Evolutionary conservation across 2,797 vertebrate species (phyloP).

Genomic region (Poeciliopsis infans): DNA sequence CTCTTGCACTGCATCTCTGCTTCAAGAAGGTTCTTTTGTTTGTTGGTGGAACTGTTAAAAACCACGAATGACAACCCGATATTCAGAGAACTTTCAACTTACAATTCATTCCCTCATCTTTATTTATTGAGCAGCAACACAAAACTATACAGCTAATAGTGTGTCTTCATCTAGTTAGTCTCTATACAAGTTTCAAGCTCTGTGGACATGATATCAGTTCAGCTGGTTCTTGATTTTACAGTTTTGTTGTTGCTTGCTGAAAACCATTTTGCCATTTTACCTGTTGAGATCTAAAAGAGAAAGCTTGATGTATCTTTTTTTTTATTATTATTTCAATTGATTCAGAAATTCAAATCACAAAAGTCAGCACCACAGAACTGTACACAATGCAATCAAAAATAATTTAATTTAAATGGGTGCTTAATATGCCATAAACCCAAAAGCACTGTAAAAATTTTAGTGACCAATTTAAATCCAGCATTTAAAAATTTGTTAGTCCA

Average conservation of each 20-base stretch:
- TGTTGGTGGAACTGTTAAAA: neutral
- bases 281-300: neutral
- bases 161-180: neutral
- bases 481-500: neutral
- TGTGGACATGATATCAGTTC: neutral
- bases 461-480: neutral
- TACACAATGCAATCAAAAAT: neutral
- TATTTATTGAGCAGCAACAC: neutral
- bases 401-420: neutral
- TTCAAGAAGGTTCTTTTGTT: neutral
- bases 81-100: neutral
- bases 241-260: neutral
- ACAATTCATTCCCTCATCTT: neutral
- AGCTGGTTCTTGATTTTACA: neutral
- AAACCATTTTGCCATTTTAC: neutral
- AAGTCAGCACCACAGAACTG: neutral
- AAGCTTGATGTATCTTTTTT: neutral
- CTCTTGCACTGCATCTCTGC: neutral
- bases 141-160: neutral
- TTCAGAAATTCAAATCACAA: neutral
- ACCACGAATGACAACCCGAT: neutral
- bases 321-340: neutral
- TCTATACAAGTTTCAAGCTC: neutral
- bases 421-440: neutral
- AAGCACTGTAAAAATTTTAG: neutral